Conservation (phyloP, 2,888 invertebrate species). For the Plagodis dolabraria region DNA sequence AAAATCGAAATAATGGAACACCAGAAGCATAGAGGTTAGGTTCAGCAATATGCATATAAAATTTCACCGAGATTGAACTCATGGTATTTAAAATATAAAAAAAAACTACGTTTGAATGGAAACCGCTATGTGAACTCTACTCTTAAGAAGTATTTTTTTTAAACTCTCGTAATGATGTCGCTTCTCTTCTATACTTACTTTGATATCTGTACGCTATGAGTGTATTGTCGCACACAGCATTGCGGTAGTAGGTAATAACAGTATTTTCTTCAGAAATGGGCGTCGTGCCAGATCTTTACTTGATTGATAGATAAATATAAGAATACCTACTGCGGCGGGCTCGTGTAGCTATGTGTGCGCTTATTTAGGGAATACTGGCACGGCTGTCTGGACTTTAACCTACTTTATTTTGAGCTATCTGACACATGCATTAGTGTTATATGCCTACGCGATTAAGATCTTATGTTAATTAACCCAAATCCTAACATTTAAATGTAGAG, state of each 20-base stretch:
- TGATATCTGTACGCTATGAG: too few relatives aligned
- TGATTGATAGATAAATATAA: slow-evolving; percentile 21
- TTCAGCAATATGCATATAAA: too few relatives aligned
- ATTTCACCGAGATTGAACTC: too few relatives aligned
- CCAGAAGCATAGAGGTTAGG: too few relatives aligned
- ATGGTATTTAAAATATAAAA: too few relatives aligned
- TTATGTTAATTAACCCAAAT: not conserved
- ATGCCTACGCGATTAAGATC: not conserved
- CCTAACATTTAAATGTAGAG: too few relatives aligned
- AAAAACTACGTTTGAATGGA: too few relatives aligned
- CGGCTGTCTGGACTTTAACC: slow-evolving; percentile 9
- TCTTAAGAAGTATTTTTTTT: too few relatives aligned
- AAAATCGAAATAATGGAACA: too few relatives aligned
- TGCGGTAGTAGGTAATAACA: slow-evolving; percentile 19
- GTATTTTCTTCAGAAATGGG: slow-evolving; percentile 19
- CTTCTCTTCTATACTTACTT: too few relatives aligned
- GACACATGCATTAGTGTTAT: not conserved
- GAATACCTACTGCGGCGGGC: slow-evolving; percentile 9
- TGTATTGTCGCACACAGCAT: not conserved
- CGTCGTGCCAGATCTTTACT: slow-evolving; percentile 17
- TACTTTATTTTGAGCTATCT: slow-evolving; percentile 10
- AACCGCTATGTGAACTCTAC: too few relatives aligned
- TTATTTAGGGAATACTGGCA: slow-evolving; percentile 4
- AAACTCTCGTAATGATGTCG: too few relatives aligned
- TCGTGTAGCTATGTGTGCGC: slow-evolving; percentile 6